Evolutionary conservation across 30 jellyfish, hydroid and myxozoan species (phyloP).

Genomic region (Aurelia sp.): DNA sequence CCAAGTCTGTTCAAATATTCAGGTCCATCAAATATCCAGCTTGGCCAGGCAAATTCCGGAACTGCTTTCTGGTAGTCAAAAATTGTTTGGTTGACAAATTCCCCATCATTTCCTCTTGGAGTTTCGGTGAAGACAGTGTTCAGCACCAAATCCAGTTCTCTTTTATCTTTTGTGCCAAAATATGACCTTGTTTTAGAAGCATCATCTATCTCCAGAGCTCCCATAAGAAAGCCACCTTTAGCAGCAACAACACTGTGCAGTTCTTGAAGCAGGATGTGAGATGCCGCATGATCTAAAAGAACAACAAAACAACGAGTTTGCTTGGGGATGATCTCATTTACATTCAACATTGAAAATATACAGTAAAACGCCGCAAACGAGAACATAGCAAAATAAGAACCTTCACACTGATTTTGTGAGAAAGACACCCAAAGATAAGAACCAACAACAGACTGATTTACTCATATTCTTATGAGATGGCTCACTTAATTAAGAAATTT

Average conservation of each 20-base stretch:
- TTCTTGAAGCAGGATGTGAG: conserved; percentile 44
- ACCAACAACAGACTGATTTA: no score
- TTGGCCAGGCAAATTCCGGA: conserved; percentile 62
- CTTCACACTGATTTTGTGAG: no score
- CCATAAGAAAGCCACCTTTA: conserved; percentile 50
- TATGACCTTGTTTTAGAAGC: conserved; percentile 2
- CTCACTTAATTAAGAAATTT: no score
- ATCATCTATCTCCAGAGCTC: conserved; percentile 43
- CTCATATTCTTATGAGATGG: no score
- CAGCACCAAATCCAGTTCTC: conserved; percentile 60
- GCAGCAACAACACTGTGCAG: conserved; percentile 39
- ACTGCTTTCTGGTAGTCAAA: conserved; percentile 15
- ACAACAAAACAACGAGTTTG: no score
- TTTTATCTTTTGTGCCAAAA: conserved; percentile 50
- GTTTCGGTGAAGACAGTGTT: conserved; percentile 40
- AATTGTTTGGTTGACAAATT: conserved; percentile 9
- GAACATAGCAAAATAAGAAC: no score
- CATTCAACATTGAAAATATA: no score
- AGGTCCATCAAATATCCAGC: conserved; percentile 73
- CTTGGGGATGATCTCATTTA: no score
- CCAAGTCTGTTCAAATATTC: conserved; percentile 24
- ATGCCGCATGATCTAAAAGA: conserved; percentile 52
- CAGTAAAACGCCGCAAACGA: no score
- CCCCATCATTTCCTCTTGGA: neutral
- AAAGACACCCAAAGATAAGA: no score